Conservation (phyloP, 2,888 invertebrate genomes). For the Drosophila leonis region DNA sequence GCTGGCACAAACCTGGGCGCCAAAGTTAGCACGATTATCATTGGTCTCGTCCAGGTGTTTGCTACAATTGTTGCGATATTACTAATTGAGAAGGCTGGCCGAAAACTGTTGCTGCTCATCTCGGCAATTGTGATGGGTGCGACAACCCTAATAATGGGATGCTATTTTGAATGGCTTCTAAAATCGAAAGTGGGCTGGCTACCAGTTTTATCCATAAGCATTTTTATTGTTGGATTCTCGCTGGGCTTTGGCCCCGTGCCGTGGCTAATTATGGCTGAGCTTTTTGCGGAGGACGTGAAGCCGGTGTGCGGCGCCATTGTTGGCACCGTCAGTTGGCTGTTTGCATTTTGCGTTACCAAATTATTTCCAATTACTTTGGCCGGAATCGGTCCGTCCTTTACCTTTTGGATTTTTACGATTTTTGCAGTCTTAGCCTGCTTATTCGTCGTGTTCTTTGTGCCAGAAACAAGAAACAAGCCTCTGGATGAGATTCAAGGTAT, state of each 20-base stretch:
- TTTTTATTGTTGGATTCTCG: conserved; percentile 92
- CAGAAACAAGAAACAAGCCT: conserved; percentile 86
- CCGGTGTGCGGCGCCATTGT: conserved; percentile 91
- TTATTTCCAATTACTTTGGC: conserved; percentile 87
- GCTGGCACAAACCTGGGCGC: conserved; percentile 71
- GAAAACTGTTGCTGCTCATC: conserved; percentile 90
- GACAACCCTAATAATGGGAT: conserved; percentile 88
- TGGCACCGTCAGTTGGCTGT: conserved; percentile 92
- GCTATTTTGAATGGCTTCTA: conserved; percentile 87
- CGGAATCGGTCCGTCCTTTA: conserved; percentile 87
- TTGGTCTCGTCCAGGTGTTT: conserved; percentile 91
- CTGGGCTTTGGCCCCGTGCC: conserved; percentile 94
- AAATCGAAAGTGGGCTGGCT: conserved; percentile 88
- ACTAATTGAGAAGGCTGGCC: conserved; percentile 91
- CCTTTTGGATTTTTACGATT: conserved; percentile 90
- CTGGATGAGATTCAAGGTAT: conserved; percentile 71
- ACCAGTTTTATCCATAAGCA: conserved; percentile 89
- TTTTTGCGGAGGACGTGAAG: conserved; percentile 92
- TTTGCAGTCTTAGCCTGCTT: conserved; percentile 88
- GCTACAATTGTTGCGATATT: conserved; percentile 89
- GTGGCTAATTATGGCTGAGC: conserved; percentile 89
- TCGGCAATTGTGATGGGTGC: conserved; percentile 90
- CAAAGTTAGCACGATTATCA: conserved; percentile 89
- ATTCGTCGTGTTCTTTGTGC: conserved; percentile 88
- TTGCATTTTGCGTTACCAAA: conserved; percentile 91